Evolutionary conservation across 1,140 invertebrate genomes (phyloP).

Genomic region (Nixonia krombeini): DNA sequence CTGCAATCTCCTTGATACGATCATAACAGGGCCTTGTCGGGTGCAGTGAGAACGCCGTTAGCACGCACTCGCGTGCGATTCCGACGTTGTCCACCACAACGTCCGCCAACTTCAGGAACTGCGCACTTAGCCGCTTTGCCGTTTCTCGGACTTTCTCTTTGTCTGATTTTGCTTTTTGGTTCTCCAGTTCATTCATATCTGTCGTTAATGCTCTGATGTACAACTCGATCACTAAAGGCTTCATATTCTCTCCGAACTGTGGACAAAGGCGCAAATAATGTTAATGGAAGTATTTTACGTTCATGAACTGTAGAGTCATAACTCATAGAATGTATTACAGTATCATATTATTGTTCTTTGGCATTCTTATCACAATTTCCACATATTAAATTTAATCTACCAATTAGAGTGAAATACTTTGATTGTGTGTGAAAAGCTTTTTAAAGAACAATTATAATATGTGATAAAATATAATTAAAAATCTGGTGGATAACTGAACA

Average conservation of each 20-base stretch:
- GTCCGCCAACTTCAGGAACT: constrained; percentile 75
- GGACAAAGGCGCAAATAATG: constrained; percentile 50
- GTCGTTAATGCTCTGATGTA: constrained; percentile 81
- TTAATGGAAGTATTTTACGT: not conserved
- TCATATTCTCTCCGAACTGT: constrained; percentile 76
- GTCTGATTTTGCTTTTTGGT: constrained; percentile 75
- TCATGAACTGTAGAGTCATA: not conserved
- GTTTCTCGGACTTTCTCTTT: constrained; percentile 72
- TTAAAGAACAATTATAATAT: too few species aligned
- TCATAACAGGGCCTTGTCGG: constrained; percentile 73
- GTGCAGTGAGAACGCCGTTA: constrained; percentile 78
- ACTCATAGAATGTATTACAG: too few species aligned
- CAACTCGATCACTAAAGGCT: constrained; percentile 79
- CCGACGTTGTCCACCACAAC: constrained; percentile 72
- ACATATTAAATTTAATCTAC: too few species aligned
- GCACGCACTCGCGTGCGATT: constrained; percentile 75
- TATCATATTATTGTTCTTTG: too few species aligned
- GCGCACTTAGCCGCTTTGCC: constrained; percentile 72
- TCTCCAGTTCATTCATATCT: constrained; percentile 83
- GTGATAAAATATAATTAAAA: too few species aligned
- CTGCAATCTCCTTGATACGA: constrained; percentile 72
- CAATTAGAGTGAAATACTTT: too few species aligned
- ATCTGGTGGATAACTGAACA: too few species aligned
- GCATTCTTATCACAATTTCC: too few species aligned
- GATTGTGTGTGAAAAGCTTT: too few species aligned